These are phyloP conservation scores for Harpagoxenus sublaevis DNA, from an alignment of 2,888 invertebrate species.

Conservation along the genomic window DNA sequence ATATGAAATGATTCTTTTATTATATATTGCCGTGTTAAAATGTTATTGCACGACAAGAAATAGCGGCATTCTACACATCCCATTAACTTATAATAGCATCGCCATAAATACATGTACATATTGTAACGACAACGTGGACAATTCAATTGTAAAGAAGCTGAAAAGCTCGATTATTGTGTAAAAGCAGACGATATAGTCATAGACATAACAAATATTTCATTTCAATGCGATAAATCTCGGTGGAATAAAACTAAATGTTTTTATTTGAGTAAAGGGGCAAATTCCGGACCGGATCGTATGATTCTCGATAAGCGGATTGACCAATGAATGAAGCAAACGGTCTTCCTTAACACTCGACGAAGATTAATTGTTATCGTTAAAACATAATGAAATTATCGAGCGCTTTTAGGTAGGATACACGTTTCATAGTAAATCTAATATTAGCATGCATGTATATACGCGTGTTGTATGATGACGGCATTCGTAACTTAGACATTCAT, in stretches of 20 bases:
- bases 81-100: not conserved
- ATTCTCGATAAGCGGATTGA: constrained; percentile 64
- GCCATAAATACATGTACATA: not conserved
- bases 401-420: not conserved
- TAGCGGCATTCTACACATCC: not conserved
- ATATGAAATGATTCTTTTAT: not conserved
- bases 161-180: constrained; percentile 29
- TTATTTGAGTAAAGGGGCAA: constrained; percentile 60
- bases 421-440: not conserved
- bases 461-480: not conserved
- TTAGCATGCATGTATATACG: not conserved
- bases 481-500: not conserved
- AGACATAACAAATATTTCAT: constrained; percentile 55
- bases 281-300: constrained; percentile 68
- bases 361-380: constrained; percentile 27
- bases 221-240: constrained; percentile 19
- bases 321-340: constrained; percentile 52
- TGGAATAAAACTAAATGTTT: constrained; percentile 5
- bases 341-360: not conserved
- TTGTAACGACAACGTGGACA: not conserved
- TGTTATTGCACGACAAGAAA: not conserved
- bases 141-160: not conserved
- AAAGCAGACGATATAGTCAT: constrained; percentile 40
- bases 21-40: not conserved
- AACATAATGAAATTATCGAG: not conserved